phyloP scores from a whole-genome alignment of 1,140 invertebrate species.

The Tyrophagus putrescentiae region DNA sequence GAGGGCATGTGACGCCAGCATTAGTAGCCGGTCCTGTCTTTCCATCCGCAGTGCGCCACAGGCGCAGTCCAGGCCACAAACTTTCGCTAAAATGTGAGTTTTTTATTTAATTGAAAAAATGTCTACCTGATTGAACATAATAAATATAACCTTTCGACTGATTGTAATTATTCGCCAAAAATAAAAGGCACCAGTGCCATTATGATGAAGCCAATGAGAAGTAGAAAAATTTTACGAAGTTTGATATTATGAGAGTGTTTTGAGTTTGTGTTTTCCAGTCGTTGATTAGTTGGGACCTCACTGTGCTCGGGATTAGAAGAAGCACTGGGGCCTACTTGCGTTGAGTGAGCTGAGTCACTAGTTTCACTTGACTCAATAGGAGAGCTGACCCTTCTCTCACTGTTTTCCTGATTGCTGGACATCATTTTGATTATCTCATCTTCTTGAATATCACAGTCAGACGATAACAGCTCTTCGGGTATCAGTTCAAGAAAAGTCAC shows the following conservation, averaged over 20 bases:
- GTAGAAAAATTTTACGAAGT: slow-evolving; percentile 28
- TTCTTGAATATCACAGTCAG: slow-evolving; percentile 1
- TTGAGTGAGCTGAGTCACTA: slow-evolving; percentile 12
- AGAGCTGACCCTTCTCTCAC: not conserved
- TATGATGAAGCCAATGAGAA: slow-evolving; percentile 30
- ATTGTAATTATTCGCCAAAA: not conserved
- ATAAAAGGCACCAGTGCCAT: slow-evolving; percentile 23
- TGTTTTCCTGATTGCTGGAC: not conserved
- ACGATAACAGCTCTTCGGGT: slow-evolving; percentile 29
- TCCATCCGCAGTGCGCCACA: no score
- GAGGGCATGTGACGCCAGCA: no score
- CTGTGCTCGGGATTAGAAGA: not conserved
- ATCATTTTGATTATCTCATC: not conserved
- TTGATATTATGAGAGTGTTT: slow-evolving; percentile 12
- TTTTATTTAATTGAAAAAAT: not conserved
- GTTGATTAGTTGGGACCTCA: no score
- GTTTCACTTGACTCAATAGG: not conserved
- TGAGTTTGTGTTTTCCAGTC: no score
- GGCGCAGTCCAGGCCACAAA: no score
- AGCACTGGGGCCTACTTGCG: not conserved
- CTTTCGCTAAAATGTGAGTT: not conserved
- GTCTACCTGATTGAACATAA: not conserved
- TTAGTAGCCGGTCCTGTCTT: no score
- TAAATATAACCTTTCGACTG: no score
- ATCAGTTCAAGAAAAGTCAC: slow-evolving; percentile 36